Conservation (phyloP, 2,797 vertebrate genomes). For the Myotis findleyi region DNA sequence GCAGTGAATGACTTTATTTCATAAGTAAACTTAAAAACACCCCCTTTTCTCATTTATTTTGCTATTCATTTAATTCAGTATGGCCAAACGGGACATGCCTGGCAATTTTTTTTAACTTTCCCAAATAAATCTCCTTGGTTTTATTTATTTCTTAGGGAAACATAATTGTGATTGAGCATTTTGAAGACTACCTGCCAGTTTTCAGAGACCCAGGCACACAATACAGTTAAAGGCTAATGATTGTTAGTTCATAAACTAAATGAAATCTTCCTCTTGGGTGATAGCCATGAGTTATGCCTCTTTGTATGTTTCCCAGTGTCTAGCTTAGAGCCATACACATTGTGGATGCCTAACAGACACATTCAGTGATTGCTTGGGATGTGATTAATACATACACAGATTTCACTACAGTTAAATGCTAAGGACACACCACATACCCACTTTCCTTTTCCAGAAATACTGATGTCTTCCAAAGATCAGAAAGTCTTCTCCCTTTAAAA, state of each 20-base stretch:
- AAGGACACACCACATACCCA: not conserved
- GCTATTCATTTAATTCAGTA: conserved; percentile 16
- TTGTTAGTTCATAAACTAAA: conserved; percentile 25
- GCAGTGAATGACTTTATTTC: not conserved
- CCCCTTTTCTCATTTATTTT: conserved; percentile 15
- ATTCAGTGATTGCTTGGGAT: conserved; percentile 15
- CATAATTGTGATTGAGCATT: conserved; percentile 4
- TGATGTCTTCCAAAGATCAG: conserved; percentile 53
- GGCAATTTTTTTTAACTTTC: not conserved
- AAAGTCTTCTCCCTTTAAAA: conserved; percentile 53
- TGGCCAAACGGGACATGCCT: not conserved
- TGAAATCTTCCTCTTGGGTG: not conserved
- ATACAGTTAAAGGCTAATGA: not conserved
- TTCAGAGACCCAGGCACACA: not conserved
- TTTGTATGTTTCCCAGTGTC: not conserved
- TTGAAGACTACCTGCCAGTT: not conserved
- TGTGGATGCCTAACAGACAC: not conserved
- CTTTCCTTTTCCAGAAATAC: conserved; percentile 32
- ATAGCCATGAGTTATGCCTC: not conserved
- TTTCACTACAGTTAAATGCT: conserved; percentile 29
- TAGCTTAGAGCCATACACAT: not conserved
- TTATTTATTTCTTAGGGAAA: conserved; percentile 45
- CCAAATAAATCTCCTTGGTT: not conserved
- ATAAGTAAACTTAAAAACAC: conserved; percentile 45
- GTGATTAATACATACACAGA: conserved; percentile 25